These are phyloP conservation scores for Bradypodion pumilum DNA, from an alignment of 2,797 vertebrate species.

Conservation along the genomic window DNA sequence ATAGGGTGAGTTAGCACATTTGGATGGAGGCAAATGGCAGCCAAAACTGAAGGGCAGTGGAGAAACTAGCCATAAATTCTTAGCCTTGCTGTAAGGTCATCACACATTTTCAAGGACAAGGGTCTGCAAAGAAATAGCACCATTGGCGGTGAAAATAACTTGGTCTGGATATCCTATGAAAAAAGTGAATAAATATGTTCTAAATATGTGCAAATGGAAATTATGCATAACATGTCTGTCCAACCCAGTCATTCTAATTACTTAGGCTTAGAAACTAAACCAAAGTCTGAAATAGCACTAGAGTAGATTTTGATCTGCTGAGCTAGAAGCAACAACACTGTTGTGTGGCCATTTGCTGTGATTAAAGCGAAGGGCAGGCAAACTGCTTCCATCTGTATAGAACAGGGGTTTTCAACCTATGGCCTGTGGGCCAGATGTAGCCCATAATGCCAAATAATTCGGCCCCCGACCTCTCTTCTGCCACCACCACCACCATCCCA, in stretches of 20 bases:
- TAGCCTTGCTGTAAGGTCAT: background rate
- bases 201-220: background rate
- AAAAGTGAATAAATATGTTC: background rate
- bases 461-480: too few relatives aligned
- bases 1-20: slow-evolving; percentile 13
- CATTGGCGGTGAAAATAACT: background rate
- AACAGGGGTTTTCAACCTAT: too few relatives aligned
- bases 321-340: background rate
- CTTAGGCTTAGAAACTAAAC: background rate
- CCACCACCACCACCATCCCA: too few relatives aligned
- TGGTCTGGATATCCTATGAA: background rate
- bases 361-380: background rate
- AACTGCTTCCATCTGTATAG: background rate
- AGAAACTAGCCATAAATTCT: background rate
- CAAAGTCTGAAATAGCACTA: background rate
- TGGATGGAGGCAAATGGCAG: background rate
- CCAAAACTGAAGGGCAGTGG: background rate
- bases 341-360: background rate
- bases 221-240: background rate
- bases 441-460: too few relatives aligned
- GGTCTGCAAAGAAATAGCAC: background rate
- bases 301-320: background rate
- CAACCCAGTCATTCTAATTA: background rate
- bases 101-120: background rate
- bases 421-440: too few relatives aligned